Evolutionary conservation across 2,797 vertebrate genomes (phyloP), one percentile per base, ranked within the genome.

Genomic region (Babyrousa celebensis): DNA sequence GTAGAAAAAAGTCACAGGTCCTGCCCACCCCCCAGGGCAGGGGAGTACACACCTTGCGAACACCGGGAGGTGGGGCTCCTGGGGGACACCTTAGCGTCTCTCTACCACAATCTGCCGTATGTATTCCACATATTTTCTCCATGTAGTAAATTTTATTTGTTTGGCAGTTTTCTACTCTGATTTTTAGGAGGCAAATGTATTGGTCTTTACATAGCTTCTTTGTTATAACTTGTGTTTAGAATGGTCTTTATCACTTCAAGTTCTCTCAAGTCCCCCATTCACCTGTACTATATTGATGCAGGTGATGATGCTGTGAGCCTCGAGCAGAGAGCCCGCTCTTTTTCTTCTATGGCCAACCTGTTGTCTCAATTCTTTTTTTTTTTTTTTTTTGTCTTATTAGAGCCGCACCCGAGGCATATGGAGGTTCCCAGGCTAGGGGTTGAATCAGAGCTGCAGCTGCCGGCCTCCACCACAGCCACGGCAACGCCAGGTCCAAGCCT

Each of bases 271-370:
- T 94, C 15, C 72, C 58, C 32, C 4, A 15, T 68, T 32, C 79
- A 67, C n/a, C 43, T 58, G 3, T 58, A 68, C 54, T 78, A 82
- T 94, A 60, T 89, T 88, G n/a, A n/a, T n/a, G n/a, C n/a, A n/a
- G n/a, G n/a, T 96, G 52, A 89, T 93, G 88, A 94, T 82, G n/a
- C 79, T 67, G 3, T 75, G 65, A 91, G 23, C 87, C 65, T 91
- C 79, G 78, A 91, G 85, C 14, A 79, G 78, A 65, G 43, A 58
- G 85, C 16, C 25, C 6, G 29, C 29, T 29, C 75, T 94, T 85
- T 88, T 23, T 11, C 43, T 27, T 92, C 16, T 18, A 0, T 88
- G 40, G 48, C 29, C n/a, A 83, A 63, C 15, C 70, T 85, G 8
- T 43, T 91, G 82, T 77, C 67, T 89, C 62, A 84, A 1, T 58